A percentile compares a stretch with the other conserved stretches of the same genome.
Evolutionary conservation across 2,797 vertebrate genomes (phyloP).

Genomic region (Pipistrellus nathusii): DNA sequence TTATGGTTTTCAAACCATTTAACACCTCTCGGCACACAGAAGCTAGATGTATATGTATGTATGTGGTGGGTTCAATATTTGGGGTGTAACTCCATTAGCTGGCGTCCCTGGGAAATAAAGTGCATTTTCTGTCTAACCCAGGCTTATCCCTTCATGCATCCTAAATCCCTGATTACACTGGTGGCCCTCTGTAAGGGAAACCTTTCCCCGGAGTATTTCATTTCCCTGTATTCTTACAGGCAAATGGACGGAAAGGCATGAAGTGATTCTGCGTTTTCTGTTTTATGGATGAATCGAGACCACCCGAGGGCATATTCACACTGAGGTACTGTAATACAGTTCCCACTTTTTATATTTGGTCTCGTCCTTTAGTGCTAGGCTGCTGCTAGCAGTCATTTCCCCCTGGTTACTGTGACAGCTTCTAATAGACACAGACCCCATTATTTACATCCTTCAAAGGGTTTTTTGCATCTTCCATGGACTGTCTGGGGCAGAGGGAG

Average conservation of each 20-base stretch:
- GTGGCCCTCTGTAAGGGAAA: conserved; percentile 45
- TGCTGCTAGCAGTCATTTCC: background rate
- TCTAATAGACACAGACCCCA: background rate
- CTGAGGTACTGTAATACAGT: background rate
- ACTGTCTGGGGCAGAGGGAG: background rate
- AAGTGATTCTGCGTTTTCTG: background rate
- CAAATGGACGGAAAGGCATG: background rate
- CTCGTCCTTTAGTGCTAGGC: background rate
- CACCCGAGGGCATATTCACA: background rate
- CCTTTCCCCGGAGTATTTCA: conserved; percentile 8
- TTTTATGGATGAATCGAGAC: background rate
- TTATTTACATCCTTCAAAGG: background rate
- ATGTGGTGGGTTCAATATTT: conserved; percentile 28
- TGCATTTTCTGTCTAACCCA: conserved; percentile 36
- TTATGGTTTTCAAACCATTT: conserved; percentile 70
- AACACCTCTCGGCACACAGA: conserved; percentile 58
- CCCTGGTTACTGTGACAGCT: background rate
- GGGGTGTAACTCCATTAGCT: conserved; percentile 63
- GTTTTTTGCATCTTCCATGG: background rate
- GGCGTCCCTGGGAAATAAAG: conserved; percentile 39
- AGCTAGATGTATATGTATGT: background rate
- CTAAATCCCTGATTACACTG: conserved; percentile 44
- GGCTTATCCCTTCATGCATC: background rate
- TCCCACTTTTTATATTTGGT: background rate
- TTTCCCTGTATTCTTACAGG: background rate